A percentile compares a stretch with the other conserved stretches of the same genome.
phyloP scores from a whole-genome alignment of 2,797 vertebrate genomes.

The Bradypus variegatus region DNA sequence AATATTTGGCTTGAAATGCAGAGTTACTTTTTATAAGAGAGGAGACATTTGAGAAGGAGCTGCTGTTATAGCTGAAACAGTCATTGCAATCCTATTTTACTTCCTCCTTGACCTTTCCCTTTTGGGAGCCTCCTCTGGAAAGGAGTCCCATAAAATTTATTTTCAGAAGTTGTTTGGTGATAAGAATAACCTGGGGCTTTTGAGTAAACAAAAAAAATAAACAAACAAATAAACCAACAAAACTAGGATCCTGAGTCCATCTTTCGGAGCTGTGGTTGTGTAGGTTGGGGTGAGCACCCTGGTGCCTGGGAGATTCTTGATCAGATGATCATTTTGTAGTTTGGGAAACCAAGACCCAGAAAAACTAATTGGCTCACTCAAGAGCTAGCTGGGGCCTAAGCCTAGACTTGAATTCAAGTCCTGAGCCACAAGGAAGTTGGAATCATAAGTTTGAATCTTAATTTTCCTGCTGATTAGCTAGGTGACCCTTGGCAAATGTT shows the following conservation, averaged over 20 bases:
- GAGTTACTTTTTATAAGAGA: conserved; percentile 11
- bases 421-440: neutral
- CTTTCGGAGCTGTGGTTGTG: neutral
- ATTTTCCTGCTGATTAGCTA: neutral
- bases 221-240: neutral
- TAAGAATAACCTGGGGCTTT: neutral
- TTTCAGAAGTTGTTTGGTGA: neutral
- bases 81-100: neutral
- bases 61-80: neutral
- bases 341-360: neutral
- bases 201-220: neutral
- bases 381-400: neutral
- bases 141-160: neutral
- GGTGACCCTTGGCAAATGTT: neutral
- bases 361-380: neutral
- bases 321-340: neutral
- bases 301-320: neutral
- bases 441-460: neutral
- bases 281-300: neutral
- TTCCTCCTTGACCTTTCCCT: neutral
- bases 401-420: neutral
- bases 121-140: neutral
- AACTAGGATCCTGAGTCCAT: neutral
- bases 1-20: neutral
- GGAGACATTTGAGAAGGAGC: neutral